Evolutionary conservation across 2,113 vertebrate genomes (phyloP), one percentile per base, ranked within the genome.

Genomic region (Tamias sibiricus): DNA sequence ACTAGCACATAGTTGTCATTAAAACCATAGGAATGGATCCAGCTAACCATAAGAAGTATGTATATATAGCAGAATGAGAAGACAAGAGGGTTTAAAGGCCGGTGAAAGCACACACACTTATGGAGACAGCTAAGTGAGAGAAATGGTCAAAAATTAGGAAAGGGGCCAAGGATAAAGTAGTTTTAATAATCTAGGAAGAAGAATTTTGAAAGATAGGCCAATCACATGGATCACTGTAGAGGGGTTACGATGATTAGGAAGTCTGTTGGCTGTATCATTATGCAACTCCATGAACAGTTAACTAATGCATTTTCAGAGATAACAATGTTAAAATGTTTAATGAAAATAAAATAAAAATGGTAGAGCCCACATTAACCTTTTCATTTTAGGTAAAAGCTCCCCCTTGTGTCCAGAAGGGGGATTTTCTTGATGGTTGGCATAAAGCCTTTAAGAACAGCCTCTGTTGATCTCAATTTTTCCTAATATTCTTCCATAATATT

Each of bases 371-470:
- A 44, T 92, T 81, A 89, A 68, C 72, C 32, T 72, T 95, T 95
- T 96, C 94, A 85, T 95, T 98, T 97, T 94, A 96, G 66, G 84
- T 87, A 52, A 97, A 97, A 85, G 96, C 97, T 98, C 97, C 97
- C 97, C 97, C 97, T 97, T 95, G 96, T 98, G 97, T 94, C 30
- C 54, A 81, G 35, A 97, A 68, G 89, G 62, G 37, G 54, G 20
- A 96, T 96, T 97, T 95, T 62, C 74, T 91, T 87, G n/a, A 81
- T 28, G 85, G 22, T 52, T 90, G 30, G 28, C 10, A 76, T 37
- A 96, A 89, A 94, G 22, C 3, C 13, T 94, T 90, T 32, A 82
- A 95, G 30, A 85, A 91, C 11, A 88, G 47, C 64, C n/a, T 54
- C 19, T 84, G 37, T n/a, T 80, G n/a, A 74, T 40, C 54, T 42